phyloP scores from a whole-genome alignment of 2,113 vertebrate genomes.

The Axis porcinus region DNA sequence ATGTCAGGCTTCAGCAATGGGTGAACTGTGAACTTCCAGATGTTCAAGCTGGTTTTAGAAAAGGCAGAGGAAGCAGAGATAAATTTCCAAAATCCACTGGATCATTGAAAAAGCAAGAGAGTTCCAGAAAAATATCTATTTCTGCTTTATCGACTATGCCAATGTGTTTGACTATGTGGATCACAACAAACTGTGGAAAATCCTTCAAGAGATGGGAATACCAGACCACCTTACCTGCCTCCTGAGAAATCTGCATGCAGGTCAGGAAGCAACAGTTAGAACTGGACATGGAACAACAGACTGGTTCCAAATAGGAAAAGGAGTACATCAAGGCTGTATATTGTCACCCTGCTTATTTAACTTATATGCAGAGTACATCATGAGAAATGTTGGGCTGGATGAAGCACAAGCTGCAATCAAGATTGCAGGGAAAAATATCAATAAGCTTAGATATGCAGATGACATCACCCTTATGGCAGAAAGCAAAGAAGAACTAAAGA shows the following conservation, averaged over 20 bases:
- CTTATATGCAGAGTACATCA: background rate
- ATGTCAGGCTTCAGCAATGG: background rate
- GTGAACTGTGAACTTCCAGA: background rate
- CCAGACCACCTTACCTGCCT: background rate
- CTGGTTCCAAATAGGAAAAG: background rate
- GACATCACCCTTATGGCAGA: background rate
- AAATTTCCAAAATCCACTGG: background rate
- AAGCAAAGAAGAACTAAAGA: background rate
- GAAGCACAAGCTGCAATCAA: background rate
- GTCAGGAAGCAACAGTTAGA: background rate
- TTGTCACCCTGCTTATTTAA: background rate
- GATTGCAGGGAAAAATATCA: fast-evolving
- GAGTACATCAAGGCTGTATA: background rate
- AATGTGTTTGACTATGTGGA: background rate
- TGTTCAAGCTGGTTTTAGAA: background rate
- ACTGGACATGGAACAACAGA: background rate
- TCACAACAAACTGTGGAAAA: background rate
- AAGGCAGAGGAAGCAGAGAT: background rate
- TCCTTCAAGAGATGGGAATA: background rate
- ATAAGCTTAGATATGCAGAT: background rate
- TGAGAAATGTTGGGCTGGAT: background rate
- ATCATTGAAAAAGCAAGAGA: background rate
- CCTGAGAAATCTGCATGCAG: background rate
- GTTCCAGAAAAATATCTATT: background rate
- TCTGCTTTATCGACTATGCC: background rate